Base-by-base conservation (phyloP, 2,797 vertebrate species). In the Amphiprion clarkii region DNA sequence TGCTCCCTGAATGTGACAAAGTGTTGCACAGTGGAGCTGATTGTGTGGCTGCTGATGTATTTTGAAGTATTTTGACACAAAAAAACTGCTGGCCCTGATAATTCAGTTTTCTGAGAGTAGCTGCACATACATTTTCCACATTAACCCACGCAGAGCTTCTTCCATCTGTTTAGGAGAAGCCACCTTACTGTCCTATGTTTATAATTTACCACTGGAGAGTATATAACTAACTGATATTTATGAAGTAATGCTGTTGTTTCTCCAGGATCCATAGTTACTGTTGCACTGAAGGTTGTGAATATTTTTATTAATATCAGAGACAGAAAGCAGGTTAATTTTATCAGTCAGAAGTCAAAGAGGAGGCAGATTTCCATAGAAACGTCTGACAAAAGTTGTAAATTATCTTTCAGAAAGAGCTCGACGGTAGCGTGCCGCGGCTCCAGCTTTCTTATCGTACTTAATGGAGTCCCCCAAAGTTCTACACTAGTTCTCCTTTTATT, bases 391-490 rank as follows among this genome's bases (percentile, higher is more conserved):
- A n/a, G 49, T 8, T 21, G 9, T 21, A 49, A 19, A 0, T 63
- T 49, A 31, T 63, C 17, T 63, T 0, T 19, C 10, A 65, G 21
- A 52, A 23, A 19, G 31, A 27, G 52, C 29, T n/a, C 16, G 10
- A 6, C 46, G 49, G 44, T 9, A 57, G 53, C 71, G 25, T n/a
- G 21, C 25, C 10, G 1, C 25, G 17, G n/a, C 44, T 46, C 19
- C 7, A 36, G 60, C 39, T 53, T n/a, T 27, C 0, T 44, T 53
- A n/a, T 23, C 12, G 12, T 51, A 25, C 16, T 54, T n/a, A 33
- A n/a, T 12, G 67, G 74, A 72, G 67, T 62, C 53, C 60, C 39
- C 16, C 56, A 73, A 3, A 63, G 57, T 25, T 63, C 25, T 36
- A 9, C 3, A 33, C 51, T 42, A 21, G 71, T 9, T 56, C 46